Percentiles rank a stretch among this genome's conserved stretches.
phyloP scores from a whole-genome alignment of 2,797 vertebrate genomes.

The Anguilla megastoma region DNA sequence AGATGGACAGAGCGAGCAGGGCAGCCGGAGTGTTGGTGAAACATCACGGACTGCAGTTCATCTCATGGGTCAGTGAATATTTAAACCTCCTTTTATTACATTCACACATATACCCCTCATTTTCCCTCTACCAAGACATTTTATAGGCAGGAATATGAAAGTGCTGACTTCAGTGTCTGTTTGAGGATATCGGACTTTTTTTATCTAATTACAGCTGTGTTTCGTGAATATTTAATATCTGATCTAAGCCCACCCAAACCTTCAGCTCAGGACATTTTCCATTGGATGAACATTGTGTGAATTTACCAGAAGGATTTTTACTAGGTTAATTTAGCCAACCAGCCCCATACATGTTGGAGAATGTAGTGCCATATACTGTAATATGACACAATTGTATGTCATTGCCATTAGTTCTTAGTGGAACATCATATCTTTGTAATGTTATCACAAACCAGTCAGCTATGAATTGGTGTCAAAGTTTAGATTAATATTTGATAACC shows the following conservation, averaged over 20 bases:
- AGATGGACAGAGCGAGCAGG: constrained; percentile 78
- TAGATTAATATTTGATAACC: background rate
- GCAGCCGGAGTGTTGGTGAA: constrained; percentile 77
- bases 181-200: constrained; percentile 89
- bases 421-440: background rate
- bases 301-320: background rate
- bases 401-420: background rate
- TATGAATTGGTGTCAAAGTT: background rate
- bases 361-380: background rate
- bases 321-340: background rate
- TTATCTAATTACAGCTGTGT: constrained; percentile 86
- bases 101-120: constrained; percentile 77
- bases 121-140: constrained; percentile 77
- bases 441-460: background rate
- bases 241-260: constrained; percentile 72
- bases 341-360: background rate
- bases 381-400: background rate
- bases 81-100: constrained; percentile 81
- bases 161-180: constrained; percentile 88
- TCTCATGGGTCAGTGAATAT: constrained; percentile 89
- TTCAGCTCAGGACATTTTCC: constrained; percentile 33
- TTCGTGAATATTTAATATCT: constrained; percentile 90
- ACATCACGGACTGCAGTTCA: constrained; percentile 83
- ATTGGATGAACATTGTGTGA: background rate
- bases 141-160: constrained; percentile 82